These are phyloP conservation scores for Betta splendens DNA, from an alignment of 2,797 vertebrate genomes.

Conservation along the genomic window DNA sequence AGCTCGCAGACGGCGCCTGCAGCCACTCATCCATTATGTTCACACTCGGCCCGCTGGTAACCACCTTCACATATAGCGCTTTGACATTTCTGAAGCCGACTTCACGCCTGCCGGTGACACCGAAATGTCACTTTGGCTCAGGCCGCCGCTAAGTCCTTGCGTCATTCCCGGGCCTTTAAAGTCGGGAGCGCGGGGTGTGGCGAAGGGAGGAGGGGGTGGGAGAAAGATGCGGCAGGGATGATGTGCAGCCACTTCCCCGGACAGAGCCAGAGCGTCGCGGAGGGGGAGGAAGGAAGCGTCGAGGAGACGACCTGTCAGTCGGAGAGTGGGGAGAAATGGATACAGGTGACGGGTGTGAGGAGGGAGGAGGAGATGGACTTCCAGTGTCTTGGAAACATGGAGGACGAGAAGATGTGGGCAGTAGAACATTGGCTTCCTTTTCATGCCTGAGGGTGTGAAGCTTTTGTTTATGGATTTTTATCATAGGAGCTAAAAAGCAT, in stretches of 20 bases:
- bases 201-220: constrained; percentile 9
- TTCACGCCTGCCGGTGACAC: constrained; percentile 41
- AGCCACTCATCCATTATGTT: constrained; percentile 58
- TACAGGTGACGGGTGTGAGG: constrained; percentile 27
- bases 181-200: constrained; percentile 24
- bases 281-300: constrained; percentile 21
- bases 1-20: constrained; percentile 38
- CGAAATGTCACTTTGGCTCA: constrained; percentile 54
- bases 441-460: neutral
- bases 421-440: neutral
- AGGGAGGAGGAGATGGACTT: constrained; percentile 1
- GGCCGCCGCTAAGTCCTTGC: constrained; percentile 20
- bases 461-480: too few relatives aligned
- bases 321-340: constrained; percentile 25
- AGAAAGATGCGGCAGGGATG: constrained; percentile 14
- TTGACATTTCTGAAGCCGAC: constrained; percentile 51
- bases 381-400: constrained; percentile 25
- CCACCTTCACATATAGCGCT: constrained; percentile 38
- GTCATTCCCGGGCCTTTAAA: constrained; percentile 36
- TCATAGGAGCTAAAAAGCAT: too few relatives aligned
- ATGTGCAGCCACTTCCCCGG: constrained; percentile 16
- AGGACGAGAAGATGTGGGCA: neutral
- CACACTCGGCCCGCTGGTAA: constrained; percentile 44
- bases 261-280: constrained; percentile 12
- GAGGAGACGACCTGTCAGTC: constrained; percentile 38